Percentiles rank a stretch among this genome's conserved stretches.
phyloP scores from a whole-genome alignment of 2,797 vertebrate species.

The Alexandromys oeconomus region DNA sequence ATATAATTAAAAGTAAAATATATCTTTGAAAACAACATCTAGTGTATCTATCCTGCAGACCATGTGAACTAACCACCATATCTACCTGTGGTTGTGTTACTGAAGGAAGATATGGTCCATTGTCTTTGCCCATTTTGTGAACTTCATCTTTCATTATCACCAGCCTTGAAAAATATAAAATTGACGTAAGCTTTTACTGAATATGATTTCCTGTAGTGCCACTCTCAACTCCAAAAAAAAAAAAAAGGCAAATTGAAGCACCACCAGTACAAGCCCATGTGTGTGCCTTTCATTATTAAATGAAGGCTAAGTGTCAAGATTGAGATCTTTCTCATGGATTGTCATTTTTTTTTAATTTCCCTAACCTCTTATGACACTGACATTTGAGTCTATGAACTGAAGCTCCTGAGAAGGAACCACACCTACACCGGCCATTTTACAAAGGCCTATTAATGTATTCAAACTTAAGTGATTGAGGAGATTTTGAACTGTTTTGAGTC shows the following conservation, averaged over 20 bases:
- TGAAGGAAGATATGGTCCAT: not conserved
- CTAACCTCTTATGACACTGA: not conserved
- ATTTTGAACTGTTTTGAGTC: too few relatives aligned
- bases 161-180: not conserved
- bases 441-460: not conserved
- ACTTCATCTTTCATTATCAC: not conserved
- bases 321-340: not conserved
- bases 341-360: not conserved
- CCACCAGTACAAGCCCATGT: not conserved
- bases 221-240: not conserved
- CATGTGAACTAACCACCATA: not conserved
- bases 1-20: not conserved
- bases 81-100: not conserved
- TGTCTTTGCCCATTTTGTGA: not conserved
- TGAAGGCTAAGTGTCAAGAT: not conserved
- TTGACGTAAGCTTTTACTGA: not conserved
- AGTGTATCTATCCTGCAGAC: not conserved
- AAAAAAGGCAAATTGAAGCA: not conserved
- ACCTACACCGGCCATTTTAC: not conserved
- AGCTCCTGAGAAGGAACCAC: not conserved
- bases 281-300: not conserved
- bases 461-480: not conserved
- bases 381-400: not conserved
- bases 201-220: not conserved
- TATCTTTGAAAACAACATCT: not conserved